Base-by-base conservation (phyloP, 2,888 invertebrate species). In the Crossocerus cetratus region DNA sequence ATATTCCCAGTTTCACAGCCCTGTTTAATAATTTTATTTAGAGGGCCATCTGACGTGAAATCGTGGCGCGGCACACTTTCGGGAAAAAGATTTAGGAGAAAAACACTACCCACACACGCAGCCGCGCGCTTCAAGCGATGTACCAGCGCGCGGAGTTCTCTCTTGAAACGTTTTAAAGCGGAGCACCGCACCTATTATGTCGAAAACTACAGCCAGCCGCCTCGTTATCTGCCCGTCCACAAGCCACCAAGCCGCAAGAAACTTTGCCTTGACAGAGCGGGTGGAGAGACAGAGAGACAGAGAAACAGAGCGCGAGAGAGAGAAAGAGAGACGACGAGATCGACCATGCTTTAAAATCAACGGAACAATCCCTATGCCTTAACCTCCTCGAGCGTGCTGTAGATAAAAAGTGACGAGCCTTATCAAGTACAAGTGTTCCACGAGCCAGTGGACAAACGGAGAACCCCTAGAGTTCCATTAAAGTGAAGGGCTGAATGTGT, bases 61-160 rank as follows among this genome's bases (percentile, higher is more conserved):
- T 49, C 16, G 49, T 49, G 11, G 16, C 49, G 13, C 13, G n/a
- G 8, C 16, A 5, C 5, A 49, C 49, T 49, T 49, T n/a, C 49
- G 49, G 14, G 4, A 14, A 49, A 49, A 49, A 49, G 49, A 16
- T 11, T 49, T 32, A 3, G 5, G 32, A 32, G n/a, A 16, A 16
- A 49, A 49, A 49, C 49, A 8, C 3, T 11, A n/a, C 14, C 67
- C 58, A 69, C 63, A 62, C 58, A 63, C 58, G 21, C 44, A 53
- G 55, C n/a, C n/a, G 44, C 18, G 69, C 0, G 32, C 69, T 72
- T 69, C 69, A 72, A 72, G 69, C 68, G 69, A 62, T 69, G 55
- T 69, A 69, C 68, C 58, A 69, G 49, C 63, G 57, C 61, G 57
- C 57, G 54, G 59, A 62, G 66, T 57, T 66, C 58, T 66, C 20